phyloP scores from a whole-genome alignment of 2,113 vertebrate genomes.

The Crotophaga sulcirostris region DNA sequence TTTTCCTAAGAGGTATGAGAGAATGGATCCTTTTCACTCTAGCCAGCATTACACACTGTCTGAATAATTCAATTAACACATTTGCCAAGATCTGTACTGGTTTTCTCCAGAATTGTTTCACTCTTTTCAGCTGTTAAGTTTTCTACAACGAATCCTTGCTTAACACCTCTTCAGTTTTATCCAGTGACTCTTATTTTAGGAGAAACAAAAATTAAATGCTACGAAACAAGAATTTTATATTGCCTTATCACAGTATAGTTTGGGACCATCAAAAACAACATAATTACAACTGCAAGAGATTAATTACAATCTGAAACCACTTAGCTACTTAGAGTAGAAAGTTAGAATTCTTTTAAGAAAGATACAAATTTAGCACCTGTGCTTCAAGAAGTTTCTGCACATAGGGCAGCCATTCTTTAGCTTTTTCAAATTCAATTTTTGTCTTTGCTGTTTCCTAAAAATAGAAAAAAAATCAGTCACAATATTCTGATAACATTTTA shows the following conservation, averaged over 20 bases:
- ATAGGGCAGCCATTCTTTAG: constrained; percentile 84
- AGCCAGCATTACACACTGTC: constrained; percentile 51
- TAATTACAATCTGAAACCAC: background rate
- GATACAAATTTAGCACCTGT: constrained; percentile 77
- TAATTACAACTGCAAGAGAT: constrained; percentile 1
- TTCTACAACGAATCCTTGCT: constrained; percentile 38
- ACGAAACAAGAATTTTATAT: background rate
- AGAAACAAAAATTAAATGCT: constrained; percentile 22
- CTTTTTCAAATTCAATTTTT: constrained; percentile 71
- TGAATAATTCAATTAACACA: constrained; percentile 81
- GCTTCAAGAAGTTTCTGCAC: constrained; percentile 85
- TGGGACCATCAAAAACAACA: background rate
- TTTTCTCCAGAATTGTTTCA: constrained; percentile 37
- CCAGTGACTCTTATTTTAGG: constrained; percentile 11
- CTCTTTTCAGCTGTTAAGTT: constrained; percentile 56
- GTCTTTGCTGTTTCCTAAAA: constrained; percentile 75
- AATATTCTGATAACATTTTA: background rate
- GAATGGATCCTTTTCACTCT: constrained; percentile 73
- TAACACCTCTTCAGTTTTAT: constrained; percentile 35
- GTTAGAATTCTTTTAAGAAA: constrained; percentile 9
- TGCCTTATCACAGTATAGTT: background rate
- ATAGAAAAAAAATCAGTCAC: background rate
- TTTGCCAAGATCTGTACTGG: constrained; percentile 61
- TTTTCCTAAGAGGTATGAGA: constrained; percentile 72
- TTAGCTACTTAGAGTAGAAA: background rate